Evolutionary conservation across 64 coral and sea anemone genomes (phyloP), one percentile per base, ranked within the genome.

Genomic region (Porites lutea): DNA sequence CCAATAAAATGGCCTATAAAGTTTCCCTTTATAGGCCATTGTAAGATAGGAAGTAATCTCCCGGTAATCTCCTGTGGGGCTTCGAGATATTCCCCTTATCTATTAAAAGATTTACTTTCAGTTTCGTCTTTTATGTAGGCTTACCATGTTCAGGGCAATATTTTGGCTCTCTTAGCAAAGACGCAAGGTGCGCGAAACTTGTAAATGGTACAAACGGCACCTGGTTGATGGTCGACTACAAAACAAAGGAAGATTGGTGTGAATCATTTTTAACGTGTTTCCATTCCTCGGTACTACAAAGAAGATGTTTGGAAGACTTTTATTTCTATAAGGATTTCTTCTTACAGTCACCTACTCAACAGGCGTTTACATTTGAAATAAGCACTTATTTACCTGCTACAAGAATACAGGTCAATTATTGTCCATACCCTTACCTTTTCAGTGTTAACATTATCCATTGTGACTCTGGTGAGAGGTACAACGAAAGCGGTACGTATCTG

Each of bases 361-460:
- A 20, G 2, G 11, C 54, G 3, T 80, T 80, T 60, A 59, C 23
- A 15, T 44, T 80, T 27, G 78, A 80, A 27, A 13, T 80, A 1
- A 37, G n/a, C 55, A 80, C 21, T 23, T 80, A 80, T 37, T 43
- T 80, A 22, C 20, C 53, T 14, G 9, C 5, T 6, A 15, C 20
- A 37, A 6, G 78, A 10, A 80, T 80, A 21, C 78, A 80, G 27
- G 78, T 80, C 21, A 22, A 44, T 12, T 80, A 80, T 60, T 2
- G 4, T 14, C 23, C 1, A 12, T 5, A 11, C 14, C 11, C 10
- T 13, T 80, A 79, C 76, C 4, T 14, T 11, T 80, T 80, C 22
- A 13, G 8, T 60, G 53, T 80, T 10, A 80, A 80, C 44, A 43
- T 80, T 1, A 80, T 80, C 61, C 53, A 22, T 3, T 80, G 78